phyloP scores from a whole-genome alignment of 2,797 vertebrate genomes.

The Melanotaenia nigrans region DNA sequence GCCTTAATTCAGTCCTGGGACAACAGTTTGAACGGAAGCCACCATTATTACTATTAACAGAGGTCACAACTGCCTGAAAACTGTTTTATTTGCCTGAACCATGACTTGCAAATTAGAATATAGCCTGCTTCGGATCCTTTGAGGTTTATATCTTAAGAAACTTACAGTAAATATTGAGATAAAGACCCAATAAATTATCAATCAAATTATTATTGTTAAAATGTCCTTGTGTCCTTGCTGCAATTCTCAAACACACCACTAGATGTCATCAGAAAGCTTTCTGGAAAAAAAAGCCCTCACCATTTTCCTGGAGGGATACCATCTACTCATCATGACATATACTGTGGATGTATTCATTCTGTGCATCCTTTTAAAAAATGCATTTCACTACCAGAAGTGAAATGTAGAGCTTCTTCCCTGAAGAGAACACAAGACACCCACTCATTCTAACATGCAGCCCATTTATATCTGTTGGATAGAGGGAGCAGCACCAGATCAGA shows the following conservation, averaged over 20 bases:
- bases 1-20: too few relatives aligned
- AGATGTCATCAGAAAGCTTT: conserved; percentile 72
- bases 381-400: conserved; percentile 5
- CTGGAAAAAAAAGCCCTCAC: not conserved
- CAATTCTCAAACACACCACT: conserved; percentile 49
- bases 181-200: conserved; percentile 31
- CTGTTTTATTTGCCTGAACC: not conserved
- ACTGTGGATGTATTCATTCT: conserved; percentile 21
- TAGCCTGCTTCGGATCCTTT: conserved; percentile 10
- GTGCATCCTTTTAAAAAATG: conserved; percentile 16
- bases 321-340: conserved; percentile 26
- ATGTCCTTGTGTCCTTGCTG: conserved; percentile 22
- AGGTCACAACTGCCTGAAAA: not conserved
- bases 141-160: conserved; percentile 26
- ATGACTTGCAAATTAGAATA: not conserved
- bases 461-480: conserved; percentile 3
- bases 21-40: too few relatives aligned
- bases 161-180: conserved; percentile 41
- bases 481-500: not conserved
- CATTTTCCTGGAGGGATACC: conserved; percentile 26
- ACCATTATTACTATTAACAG: not conserved
- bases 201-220: conserved; percentile 17
- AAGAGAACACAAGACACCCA: conserved; percentile 11
- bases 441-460: not conserved
- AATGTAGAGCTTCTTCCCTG: conserved; percentile 8